Percentiles rank a stretch among this genome's conserved stretches.
These are phyloP conservation scores for Agrilus mali DNA, from an alignment of 2,888 invertebrate species.

Conservation along the genomic window DNA sequence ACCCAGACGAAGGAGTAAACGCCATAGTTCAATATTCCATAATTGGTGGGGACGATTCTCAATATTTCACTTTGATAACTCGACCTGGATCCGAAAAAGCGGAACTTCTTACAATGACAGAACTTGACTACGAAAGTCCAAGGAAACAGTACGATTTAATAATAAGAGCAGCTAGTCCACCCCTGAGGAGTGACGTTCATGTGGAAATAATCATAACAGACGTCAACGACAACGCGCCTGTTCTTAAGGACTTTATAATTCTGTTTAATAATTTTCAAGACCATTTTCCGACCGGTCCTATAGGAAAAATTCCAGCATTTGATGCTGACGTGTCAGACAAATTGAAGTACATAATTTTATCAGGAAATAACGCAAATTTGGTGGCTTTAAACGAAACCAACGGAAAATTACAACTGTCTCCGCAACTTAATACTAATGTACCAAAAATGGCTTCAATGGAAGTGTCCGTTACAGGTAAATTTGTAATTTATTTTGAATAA, in stretches of 20 bases:
- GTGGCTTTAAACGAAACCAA: constrained; percentile 70
- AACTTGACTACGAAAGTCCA: constrained; percentile 91
- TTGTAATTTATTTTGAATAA: constrained; percentile 4
- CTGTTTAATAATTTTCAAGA: constrained; percentile 93
- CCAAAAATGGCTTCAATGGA: constrained; percentile 89
- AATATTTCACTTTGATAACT: constrained; percentile 69
- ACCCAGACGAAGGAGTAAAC: constrained; percentile 87
- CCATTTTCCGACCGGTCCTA: constrained; percentile 83
- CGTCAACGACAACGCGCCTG: constrained; percentile 90
- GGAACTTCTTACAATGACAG: constrained; percentile 77
- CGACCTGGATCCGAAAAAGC: constrained; percentile 75
- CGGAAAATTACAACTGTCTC: constrained; percentile 78
- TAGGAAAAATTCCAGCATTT: constrained; percentile 83
- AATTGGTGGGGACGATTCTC: constrained; percentile 84
- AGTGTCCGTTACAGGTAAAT: constrained; percentile 65
- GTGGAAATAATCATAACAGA: constrained; percentile 84
- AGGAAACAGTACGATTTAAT: constrained; percentile 81
- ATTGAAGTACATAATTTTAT: constrained; percentile 68
- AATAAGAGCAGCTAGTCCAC: constrained; percentile 82
- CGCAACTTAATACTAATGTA: constrained; percentile 90
- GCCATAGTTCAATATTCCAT: constrained; percentile 90
- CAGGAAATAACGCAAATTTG: constrained; percentile 87
- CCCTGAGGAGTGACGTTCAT: constrained; percentile 75
- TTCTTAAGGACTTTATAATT: constrained; percentile 78
- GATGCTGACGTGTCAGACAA: constrained; percentile 91